Percentiles rank a stretch among this genome's conserved stretches.
These are phyloP conservation scores for Matsumurasca onukii DNA, from an alignment of 1,140 invertebrate genomes.

Conservation along the genomic window DNA sequence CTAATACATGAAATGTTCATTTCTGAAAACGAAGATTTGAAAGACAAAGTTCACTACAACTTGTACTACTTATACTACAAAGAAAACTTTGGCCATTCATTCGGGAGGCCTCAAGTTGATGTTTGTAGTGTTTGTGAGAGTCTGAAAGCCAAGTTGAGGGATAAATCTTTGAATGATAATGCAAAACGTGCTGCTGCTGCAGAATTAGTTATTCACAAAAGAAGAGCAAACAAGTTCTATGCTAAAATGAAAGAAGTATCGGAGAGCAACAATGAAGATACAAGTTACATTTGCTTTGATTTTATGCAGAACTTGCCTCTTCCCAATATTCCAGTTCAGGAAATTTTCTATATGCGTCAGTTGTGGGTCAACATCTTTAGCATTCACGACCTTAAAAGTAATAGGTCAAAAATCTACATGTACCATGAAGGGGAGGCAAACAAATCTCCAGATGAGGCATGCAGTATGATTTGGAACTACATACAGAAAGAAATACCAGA, in stretches of 20 bases:
- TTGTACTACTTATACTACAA: too few species aligned
- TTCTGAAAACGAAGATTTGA: too few species aligned
- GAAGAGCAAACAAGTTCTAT: constrained; percentile 24
- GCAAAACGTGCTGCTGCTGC: constrained; percentile 19
- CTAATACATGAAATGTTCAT: too few species aligned
- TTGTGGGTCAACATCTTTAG: constrained; percentile 37
- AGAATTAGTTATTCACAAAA: constrained; percentile 26
- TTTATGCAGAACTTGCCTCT: constrained; percentile 37
- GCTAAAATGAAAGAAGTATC: constrained; percentile 3
- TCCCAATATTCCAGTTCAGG: constrained; percentile 34
- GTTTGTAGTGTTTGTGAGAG: constrained; percentile 17
- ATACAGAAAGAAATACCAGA: constrained; percentile 28
- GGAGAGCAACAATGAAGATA: constrained; percentile 14
- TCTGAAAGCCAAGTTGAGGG: constrained; percentile 14
- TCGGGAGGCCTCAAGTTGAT: constrained; percentile 19
- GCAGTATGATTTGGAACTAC: constrained; percentile 37
- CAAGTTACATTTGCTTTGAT: constrained; percentile 32
- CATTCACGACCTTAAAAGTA: constrained; percentile 33
- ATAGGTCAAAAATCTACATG: constrained; percentile 34
- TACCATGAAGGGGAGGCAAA: constrained; percentile 39
- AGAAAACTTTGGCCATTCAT: constrained; percentile 29
- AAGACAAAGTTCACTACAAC: too few species aligned
- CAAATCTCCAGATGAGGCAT: constrained; percentile 39
- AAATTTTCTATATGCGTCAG: constrained; percentile 37
- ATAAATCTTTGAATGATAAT: constrained; percentile 9